Conservation (phyloP, 30 jellyfish, hydroid and myxozoan species). For the Cassiopea xamachana region DNA sequence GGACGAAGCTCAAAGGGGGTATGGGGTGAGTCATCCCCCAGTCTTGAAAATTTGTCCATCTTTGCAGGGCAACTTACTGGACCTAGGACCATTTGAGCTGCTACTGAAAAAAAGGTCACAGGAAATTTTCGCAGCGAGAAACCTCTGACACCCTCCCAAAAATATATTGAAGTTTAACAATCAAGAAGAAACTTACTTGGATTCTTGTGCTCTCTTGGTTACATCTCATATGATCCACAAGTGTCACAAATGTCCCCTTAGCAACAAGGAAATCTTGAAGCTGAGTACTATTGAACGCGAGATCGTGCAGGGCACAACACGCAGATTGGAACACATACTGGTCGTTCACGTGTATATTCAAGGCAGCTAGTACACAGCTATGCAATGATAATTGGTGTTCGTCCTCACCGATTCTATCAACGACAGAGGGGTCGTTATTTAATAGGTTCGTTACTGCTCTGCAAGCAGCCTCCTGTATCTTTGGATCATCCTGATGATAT, state of each 20-base stretch:
- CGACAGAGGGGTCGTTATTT: conserved; percentile 52
- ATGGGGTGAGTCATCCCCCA: too few relatives aligned
- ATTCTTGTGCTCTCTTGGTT: conserved; percentile 36
- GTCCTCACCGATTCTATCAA: conserved; percentile 83
- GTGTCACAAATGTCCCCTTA: conserved; percentile 77
- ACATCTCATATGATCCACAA: conserved; percentile 76
- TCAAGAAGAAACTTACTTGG: conserved; percentile 15
- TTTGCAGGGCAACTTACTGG: too few relatives aligned
- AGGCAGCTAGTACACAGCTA: conserved; percentile 76
- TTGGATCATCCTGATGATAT: conserved; percentile 74
- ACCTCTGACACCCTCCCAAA: too few relatives aligned
- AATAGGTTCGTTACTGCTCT: conserved; percentile 68
- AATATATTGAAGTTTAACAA: too few relatives aligned
- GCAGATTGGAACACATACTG: conserved; percentile 83
- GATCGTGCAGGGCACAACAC: conserved; percentile 79
- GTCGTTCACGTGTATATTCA: conserved; percentile 79
- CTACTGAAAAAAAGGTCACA: too few relatives aligned
- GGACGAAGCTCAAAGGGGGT: too few relatives aligned
- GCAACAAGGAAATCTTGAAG: conserved; percentile 84
- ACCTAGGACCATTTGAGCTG: too few relatives aligned
- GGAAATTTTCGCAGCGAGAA: too few relatives aligned
- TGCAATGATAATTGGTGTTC: conserved; percentile 81
- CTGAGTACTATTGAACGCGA: conserved; percentile 65
- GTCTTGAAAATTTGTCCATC: too few relatives aligned
- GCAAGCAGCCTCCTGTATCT: conserved; percentile 88